Evolutionary conservation across 1,140 invertebrate genomes (phyloP).

Genomic region (Camponotus floridanus): DNA sequence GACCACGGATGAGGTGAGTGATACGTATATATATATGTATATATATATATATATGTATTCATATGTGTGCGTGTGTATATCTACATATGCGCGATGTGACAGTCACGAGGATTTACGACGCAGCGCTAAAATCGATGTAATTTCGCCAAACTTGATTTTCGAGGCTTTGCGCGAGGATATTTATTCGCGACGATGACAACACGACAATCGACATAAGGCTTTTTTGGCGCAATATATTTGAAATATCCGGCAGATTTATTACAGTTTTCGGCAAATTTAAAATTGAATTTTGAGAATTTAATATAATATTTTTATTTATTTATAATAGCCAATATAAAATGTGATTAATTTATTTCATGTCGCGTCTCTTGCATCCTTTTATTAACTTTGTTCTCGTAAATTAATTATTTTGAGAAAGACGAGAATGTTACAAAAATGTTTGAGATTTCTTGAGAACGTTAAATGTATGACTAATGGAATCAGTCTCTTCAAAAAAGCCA

Average conservation of each 20-base stretch:
- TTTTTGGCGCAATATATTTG: not conserved
- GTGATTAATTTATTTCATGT: not conserved
- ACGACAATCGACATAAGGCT: not conserved
- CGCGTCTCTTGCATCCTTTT: not conserved
- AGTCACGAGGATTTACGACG: conserved; percentile 39
- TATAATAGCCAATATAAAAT: not conserved
- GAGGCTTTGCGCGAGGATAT: conserved; percentile 9
- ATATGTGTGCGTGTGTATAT: not conserved
- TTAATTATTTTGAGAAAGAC: not conserved
- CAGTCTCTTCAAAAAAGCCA: not conserved
- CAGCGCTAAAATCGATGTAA: not conserved
- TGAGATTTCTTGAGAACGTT: not conserved
- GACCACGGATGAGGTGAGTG: conserved; percentile 95
- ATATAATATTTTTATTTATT: conserved; percentile 9
- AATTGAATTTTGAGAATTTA: not conserved
- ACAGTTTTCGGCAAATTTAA: conserved; percentile 2
- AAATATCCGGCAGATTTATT: not conserved
- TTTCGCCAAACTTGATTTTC: not conserved
- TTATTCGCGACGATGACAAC: not conserved
- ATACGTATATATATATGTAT: too few relatives aligned
- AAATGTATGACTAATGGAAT: not conserved
- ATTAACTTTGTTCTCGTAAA: not conserved
- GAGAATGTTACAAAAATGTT: not conserved
- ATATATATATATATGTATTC: not conserved
- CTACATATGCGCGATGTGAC: not conserved